These are phyloP conservation scores for Shargacucullia verbasci DNA, from an alignment of 2,888 invertebrate genomes.

Conservation along the genomic window DNA sequence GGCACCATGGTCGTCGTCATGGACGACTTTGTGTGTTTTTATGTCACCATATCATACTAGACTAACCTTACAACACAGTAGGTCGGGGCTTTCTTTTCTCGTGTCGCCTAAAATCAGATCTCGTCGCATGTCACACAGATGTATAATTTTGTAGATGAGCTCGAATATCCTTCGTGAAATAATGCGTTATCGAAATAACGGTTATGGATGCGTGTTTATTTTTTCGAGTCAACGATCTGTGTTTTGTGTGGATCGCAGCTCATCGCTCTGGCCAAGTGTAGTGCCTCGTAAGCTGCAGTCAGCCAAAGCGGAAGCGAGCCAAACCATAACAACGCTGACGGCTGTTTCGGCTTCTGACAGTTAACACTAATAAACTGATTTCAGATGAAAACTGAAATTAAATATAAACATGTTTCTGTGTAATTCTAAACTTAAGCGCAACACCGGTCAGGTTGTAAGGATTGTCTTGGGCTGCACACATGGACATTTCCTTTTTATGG, in stretches of 20 bases:
- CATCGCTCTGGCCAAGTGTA: slow-evolving; percentile 64
- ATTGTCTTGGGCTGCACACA: background rate
- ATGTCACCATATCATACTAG: slow-evolving; percentile 31
- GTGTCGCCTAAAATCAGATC: slow-evolving; percentile 4
- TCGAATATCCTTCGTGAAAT: slow-evolving; percentile 15
- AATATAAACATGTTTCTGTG: slow-evolving; percentile 77
- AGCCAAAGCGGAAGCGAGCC: slow-evolving; percentile 79
- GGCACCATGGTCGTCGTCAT: slow-evolving; percentile 74
- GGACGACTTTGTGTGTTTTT: slow-evolving; percentile 57
- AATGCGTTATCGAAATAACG: slow-evolving; percentile 45
- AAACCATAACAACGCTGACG: slow-evolving; percentile 82
- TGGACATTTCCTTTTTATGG: too few species aligned
- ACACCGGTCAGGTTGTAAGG: slow-evolving; percentile 42
- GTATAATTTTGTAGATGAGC: slow-evolving; percentile 2
- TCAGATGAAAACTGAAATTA: slow-evolving; percentile 79
- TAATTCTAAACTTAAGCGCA: slow-evolving; percentile 65
- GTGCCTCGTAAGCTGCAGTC: slow-evolving; percentile 57
- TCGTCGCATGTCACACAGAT: slow-evolving; percentile 12
- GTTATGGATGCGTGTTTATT: slow-evolving; percentile 75
- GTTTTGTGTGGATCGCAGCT: slow-evolving; percentile 65
- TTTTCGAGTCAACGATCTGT: slow-evolving; percentile 74
- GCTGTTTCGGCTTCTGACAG: slow-evolving; percentile 79
- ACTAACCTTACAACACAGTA: slow-evolving; percentile 3
- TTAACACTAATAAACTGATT: slow-evolving; percentile 81
- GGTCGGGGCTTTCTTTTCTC: slow-evolving; percentile 12